Base-by-base conservation (phyloP, 2,113 vertebrate genomes). In the Gallinago jamesoni region DNA sequence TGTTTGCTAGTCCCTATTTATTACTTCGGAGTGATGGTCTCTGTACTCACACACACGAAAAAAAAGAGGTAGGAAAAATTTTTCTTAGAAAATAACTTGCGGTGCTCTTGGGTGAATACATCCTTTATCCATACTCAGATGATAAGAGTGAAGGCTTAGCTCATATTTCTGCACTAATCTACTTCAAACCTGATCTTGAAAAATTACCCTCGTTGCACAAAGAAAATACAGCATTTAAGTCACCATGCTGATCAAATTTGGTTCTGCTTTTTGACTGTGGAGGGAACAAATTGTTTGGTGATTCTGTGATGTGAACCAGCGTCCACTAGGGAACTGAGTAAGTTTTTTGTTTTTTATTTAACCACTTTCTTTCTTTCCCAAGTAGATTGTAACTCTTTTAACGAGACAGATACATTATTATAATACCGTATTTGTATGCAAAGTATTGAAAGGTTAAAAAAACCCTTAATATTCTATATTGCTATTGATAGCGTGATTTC, bases 121-220 rank as follows among this genome's bases (percentile, higher is more conserved):
- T 96, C 93, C 89, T 96, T 94, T 97, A 95, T 94, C 95, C 97
- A 91, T 96, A 95, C 92, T 94, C 86, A 90, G 69, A 97, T 97
- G 90, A 97, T 87, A 93, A 97, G 95, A 96, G 81, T 89, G 94
- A 96, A 92, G 79, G 73, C 94, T 97, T 92, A 89, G 96, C 92
- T 98, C 91, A 95, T 93, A 94, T 95, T 97, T 97, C 97, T 96
- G 93, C 89, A 89, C 97, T 97, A 86, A 96, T 97, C 96, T 93
- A 83, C 96, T 93, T 98, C 94, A 96, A 92, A 97, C 86, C 84
- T 90, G 96, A 97, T 98, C 96, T 91, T 97, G 97, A 97, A 98
- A 98, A 97, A 97, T 97, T 91, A 96, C 96, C 62, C 81, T 95
- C 72, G n/a, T 95, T 89, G 92, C 89, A 92, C 94, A 96, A 97